Percentiles rank a stretch among this genome's conserved stretches.
Conservation (phyloP, 2,888 invertebrate genomes). For the Meiosimyza decipiens region DNA sequence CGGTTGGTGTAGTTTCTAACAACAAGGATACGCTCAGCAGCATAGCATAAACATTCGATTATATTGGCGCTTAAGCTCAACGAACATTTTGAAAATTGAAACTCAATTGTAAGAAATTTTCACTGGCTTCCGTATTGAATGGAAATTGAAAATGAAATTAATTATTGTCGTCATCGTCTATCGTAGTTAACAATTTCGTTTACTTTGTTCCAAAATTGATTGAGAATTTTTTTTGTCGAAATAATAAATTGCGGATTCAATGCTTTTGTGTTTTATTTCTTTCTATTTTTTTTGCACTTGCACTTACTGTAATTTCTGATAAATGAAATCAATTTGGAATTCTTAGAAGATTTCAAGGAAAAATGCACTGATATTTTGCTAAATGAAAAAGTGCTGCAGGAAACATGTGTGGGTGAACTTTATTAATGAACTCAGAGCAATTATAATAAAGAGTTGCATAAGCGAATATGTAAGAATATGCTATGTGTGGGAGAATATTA, state of each 20-base stretch:
- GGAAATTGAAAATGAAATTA: constrained; percentile 36
- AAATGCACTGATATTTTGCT: background rate
- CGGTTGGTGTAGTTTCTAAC: too few species aligned
- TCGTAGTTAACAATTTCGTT: background rate
- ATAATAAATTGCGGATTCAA: background rate
- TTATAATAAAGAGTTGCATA: too few species aligned
- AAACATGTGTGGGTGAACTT: constrained; percentile 1
- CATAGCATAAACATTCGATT: too few species aligned
- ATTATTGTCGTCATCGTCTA: constrained; percentile 30
- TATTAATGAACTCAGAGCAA: constrained; percentile 1
- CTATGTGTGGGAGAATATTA: too few species aligned
- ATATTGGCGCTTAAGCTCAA: too few species aligned
- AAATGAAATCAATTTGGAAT: background rate
- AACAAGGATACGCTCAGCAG: too few species aligned
- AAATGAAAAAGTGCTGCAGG: background rate
- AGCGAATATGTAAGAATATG: too few species aligned
- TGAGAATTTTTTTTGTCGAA: constrained; percentile 6
- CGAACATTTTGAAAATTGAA: background rate
- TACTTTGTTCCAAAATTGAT: constrained; percentile 14
- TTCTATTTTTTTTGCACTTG: background rate
- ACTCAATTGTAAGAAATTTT: constrained; percentile 7
- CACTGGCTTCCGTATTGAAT: background rate
- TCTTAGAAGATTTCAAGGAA: background rate
- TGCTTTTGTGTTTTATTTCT: background rate
- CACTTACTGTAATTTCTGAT: background rate